Base-by-base conservation (phyloP, 2,888 invertebrate species). In the Folsomia candida region DNA sequence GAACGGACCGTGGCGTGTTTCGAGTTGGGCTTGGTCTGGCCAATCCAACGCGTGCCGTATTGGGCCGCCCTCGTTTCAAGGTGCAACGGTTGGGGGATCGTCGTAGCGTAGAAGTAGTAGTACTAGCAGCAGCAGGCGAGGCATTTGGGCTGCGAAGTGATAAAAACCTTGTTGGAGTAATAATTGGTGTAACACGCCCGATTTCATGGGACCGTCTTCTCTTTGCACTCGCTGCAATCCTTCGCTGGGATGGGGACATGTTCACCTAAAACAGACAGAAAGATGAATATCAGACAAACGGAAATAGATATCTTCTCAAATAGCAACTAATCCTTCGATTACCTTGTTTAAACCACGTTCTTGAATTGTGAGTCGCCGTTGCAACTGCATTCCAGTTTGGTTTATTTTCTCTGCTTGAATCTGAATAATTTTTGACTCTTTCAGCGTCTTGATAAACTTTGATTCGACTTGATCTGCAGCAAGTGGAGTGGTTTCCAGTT, bases 11-110 rank as follows among this genome's bases (percentile, higher is more conserved):
- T 11, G 72, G 65, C 2, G 64, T 70, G 59, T 70, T 69, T 64
- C 72, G 47, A n/a, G 62, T 66, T 18, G 81, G 81, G 66, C 80
- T 81, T 27, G 82, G 82, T 18, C 81, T 79, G 2, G 81, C 81
- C 11, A 85, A 79, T 1, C 86, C 86, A 1, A 84, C 82, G 62
- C 82, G 79, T 18, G 85, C 79, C 1, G 86, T 85, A 80, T 85
- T 86, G 6, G 86, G 85, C 74, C 84, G 83, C 78, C 86, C 83
- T 81, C 87, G 84, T 74, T 85, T 85, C 24, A 88, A 81, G 66
- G 79, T 79, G 64, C 77, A 76, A 3, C 79, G 71, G 57, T 67
- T 75, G 6, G 72, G 70, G 14, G 74, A 73, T 27, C 62, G 24
- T 29, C 29, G 27, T 4, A 62, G 22, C 6, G 62, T 62, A 3